Evolutionary conservation across 2,888 invertebrate species (phyloP).

Genomic region (Lordiphosa fenestrarum): DNA sequence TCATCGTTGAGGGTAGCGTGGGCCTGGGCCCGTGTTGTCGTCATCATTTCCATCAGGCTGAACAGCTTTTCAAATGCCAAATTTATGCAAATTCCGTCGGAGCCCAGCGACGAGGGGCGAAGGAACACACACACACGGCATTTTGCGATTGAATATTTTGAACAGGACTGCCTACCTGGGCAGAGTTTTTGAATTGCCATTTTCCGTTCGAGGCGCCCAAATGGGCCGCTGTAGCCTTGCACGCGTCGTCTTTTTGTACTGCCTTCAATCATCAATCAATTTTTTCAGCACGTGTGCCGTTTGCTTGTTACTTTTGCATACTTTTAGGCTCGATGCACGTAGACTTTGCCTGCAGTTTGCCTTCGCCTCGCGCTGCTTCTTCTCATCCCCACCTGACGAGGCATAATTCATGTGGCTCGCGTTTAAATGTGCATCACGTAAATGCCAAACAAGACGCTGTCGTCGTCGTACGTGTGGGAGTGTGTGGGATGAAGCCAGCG

Average conservation of each 20-base stretch:
- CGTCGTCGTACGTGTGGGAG: conserved; percentile 29
- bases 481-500: conserved; percentile 34
- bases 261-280: conserved; percentile 74
- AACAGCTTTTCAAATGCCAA: too few species aligned
- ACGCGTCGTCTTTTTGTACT: conserved; percentile 44
- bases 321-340: conserved; percentile 50
- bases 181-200: too few species aligned
- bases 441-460: conserved; percentile 64
- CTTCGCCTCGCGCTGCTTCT: conserved; percentile 32
- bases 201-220: too few species aligned
- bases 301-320: conserved; percentile 44
- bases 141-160: too few species aligned
- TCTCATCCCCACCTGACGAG: conserved; percentile 17
- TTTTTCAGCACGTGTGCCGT: conserved; percentile 56
- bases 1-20: too few species aligned
- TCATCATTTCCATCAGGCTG: too few species aligned
- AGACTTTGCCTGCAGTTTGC: conserved; percentile 45
- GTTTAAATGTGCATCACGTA: conserved; percentile 71
- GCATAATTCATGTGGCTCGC: conserved; percentile 62
- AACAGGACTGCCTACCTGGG: too few species aligned
- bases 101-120: too few species aligned
- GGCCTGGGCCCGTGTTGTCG: too few species aligned
- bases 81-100: too few species aligned
- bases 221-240: too few species aligned
- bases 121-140: too few species aligned